phyloP scores from a whole-genome alignment of 2,797 vertebrate genomes.

The Orestias chungarensis region DNA sequence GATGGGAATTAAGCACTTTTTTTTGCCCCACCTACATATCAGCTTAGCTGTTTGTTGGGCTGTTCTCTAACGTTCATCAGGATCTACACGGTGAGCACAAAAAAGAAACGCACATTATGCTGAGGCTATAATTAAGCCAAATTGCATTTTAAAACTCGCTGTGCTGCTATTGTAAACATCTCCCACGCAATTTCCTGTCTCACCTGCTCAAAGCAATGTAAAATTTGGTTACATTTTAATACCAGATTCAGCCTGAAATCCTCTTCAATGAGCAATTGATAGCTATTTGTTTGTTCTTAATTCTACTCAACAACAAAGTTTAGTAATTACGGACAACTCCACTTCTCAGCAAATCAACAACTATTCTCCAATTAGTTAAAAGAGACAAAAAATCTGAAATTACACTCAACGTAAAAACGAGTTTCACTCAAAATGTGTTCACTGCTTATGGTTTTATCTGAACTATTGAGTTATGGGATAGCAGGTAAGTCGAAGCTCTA shows the following conservation, averaged over 20 bases:
- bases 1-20: not conserved
- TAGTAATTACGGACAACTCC: too few species aligned
- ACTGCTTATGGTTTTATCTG: too few species aligned
- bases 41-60: not conserved
- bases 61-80: not conserved
- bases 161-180: slow-evolving; percentile 16
- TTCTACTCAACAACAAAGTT: too few species aligned
- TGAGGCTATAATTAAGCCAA: not conserved
- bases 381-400: not conserved
- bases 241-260: not conserved
- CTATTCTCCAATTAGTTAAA: too few species aligned
- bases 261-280: not conserved
- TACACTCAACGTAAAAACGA: not conserved
- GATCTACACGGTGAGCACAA: not conserved
- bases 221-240: not conserved
- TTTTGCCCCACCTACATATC: not conserved
- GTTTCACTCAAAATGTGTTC: not conserved
- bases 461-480: slow-evolving; percentile 15
- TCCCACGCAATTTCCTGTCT: slow-evolving; percentile 21
- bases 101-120: not conserved
- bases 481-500: slow-evolving; percentile 30
- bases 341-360: not conserved
- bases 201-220: not conserved
- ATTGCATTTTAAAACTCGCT: slow-evolving; percentile 3
- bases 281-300: too few species aligned